Percentiles rank a stretch among this genome's conserved stretches.
These are phyloP conservation scores for Nyctibius grandis DNA, from an alignment of 2,797 vertebrate species.

Conservation along the genomic window DNA sequence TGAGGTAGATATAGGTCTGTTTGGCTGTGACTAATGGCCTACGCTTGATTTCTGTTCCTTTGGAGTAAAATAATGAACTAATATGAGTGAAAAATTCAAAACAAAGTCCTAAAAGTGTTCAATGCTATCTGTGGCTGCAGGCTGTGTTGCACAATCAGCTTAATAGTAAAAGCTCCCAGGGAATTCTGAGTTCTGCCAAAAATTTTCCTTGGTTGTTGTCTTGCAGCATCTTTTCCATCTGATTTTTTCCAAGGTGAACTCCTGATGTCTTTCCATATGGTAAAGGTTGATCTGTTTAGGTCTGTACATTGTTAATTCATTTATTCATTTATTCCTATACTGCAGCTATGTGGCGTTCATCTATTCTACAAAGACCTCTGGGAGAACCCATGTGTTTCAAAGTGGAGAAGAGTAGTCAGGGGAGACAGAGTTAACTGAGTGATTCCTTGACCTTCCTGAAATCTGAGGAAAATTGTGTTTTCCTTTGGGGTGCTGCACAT, in stretches of 20 bases:
- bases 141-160: neutral
- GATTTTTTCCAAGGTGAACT: neutral
- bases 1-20: neutral
- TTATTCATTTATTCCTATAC: neutral
- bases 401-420: neutral
- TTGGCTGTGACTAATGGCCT: neutral
- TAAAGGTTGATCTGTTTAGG: neutral
- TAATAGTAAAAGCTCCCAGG: neutral
- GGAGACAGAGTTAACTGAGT: neutral
- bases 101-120: neutral
- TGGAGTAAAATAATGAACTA: neutral
- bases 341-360: neutral
- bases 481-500: neutral
- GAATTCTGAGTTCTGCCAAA: neutral
- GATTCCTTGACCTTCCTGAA: neutral
- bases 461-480: neutral
- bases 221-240: neutral
- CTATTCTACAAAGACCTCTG: neutral
- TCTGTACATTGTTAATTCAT: neutral
- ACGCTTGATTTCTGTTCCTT: neutral
- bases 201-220: neutral
- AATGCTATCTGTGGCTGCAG: neutral
- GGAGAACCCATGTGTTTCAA: rapidly evolving
- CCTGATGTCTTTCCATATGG: neutral
- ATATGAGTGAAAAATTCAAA: neutral